Percentiles rank a stretch among this genome's conserved stretches.
phyloP scores from a whole-genome alignment of 2,113 vertebrate genomes.

The Hystrix brachyura region DNA sequence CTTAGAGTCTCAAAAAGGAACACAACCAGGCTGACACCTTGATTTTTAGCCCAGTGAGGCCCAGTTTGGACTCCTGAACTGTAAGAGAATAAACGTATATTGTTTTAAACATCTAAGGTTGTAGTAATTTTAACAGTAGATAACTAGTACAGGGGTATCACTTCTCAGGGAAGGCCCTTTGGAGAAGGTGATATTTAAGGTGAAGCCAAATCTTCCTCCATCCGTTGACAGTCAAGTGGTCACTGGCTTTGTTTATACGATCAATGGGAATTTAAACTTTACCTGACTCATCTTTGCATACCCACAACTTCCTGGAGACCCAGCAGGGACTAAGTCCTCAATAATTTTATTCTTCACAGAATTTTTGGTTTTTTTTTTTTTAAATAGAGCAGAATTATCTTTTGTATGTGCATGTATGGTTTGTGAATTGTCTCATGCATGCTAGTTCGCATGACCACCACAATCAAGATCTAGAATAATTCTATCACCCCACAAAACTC shows the following conservation, averaged over 20 bases:
- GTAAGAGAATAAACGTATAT: not conserved
- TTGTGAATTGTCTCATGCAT: not conserved
- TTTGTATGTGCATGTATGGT: not conserved
- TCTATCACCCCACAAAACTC: not conserved
- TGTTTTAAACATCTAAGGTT: not conserved
- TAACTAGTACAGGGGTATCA: not conserved
- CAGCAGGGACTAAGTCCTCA: not conserved
- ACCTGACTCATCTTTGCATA: not conserved
- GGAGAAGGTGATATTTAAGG: not conserved
- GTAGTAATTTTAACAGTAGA: not conserved
- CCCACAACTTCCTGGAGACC: not conserved
- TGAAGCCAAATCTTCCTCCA: not conserved
- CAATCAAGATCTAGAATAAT: not conserved
- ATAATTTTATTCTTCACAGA: not conserved
- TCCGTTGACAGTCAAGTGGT: not conserved
- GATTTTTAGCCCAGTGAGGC: not conserved
- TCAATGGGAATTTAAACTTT: not conserved
- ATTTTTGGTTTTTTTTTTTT: not conserved
- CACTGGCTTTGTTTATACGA: conserved; percentile 5
- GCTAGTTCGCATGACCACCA: not conserved
- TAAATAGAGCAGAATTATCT: not conserved
- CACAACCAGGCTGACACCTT: not conserved
- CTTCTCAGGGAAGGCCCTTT: not conserved
- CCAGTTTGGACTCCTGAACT: not conserved
- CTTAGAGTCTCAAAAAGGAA: not conserved